Evolutionary conservation across 53 echinoderm and acorn worm species (phyloP).

Genomic region (Holothuria scabra): DNA sequence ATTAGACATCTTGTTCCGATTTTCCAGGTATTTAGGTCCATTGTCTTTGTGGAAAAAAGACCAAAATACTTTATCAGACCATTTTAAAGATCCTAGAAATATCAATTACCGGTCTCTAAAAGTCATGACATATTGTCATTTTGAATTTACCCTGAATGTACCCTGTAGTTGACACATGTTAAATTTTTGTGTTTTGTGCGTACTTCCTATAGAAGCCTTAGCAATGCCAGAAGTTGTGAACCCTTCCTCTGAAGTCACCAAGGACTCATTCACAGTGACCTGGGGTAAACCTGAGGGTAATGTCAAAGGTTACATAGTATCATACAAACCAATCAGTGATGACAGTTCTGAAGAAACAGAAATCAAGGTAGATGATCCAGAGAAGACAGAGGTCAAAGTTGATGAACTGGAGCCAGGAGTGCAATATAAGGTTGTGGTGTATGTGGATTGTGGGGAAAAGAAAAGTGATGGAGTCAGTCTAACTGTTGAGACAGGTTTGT

Average conservation of each 20-base stretch:
- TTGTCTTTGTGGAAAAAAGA: too few relatives aligned
- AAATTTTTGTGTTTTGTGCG: not conserved
- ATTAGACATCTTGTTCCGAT: too few relatives aligned
- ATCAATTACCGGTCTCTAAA: too few relatives aligned
- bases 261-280: slow-evolving; percentile 64
- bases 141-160: too few relatives aligned
- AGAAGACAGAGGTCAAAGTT: slow-evolving; percentile 54
- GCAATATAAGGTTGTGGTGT: slow-evolving; percentile 67
- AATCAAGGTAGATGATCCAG: slow-evolving; percentile 20
- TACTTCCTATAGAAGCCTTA: not conserved
- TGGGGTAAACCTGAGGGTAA: slow-evolving; percentile 82
- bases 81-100: too few relatives aligned
- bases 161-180: not conserved
- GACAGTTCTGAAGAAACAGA: slow-evolving; percentile 10
- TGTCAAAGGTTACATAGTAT: slow-evolving; percentile 71
- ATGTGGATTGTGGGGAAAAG: slow-evolving; percentile 59
- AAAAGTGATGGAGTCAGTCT: slow-evolving; percentile 68
- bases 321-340: slow-evolving; percentile 27
- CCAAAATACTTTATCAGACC: too few relatives aligned
- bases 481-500: slow-evolving; percentile 54
- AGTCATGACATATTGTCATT: too few relatives aligned
- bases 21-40: too few relatives aligned
- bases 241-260: not conserved
- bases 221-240: slow-evolving; percentile 13
- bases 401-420: slow-evolving; percentile 61